Evolutionary conservation across 1,140 invertebrate genomes (phyloP).

Genomic region (Zelostemma sp.): DNA sequence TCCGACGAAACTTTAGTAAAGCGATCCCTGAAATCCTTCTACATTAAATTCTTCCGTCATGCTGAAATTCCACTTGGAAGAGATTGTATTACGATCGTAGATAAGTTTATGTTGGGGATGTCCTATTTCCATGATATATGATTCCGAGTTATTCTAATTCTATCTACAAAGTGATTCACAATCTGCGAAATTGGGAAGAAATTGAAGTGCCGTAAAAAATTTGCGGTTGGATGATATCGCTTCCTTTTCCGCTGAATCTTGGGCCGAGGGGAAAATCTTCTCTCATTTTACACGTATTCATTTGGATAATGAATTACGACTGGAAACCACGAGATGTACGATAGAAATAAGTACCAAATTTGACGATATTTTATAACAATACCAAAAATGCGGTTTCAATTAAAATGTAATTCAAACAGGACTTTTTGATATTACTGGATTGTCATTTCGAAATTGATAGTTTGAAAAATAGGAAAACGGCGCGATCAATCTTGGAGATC

Average conservation of each 20-base stretch:
- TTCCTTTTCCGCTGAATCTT: too few species aligned
- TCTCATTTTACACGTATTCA: too few species aligned
- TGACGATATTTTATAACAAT: too few species aligned
- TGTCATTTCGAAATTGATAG: too few species aligned
- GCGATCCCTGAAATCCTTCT: slow-evolving; percentile 26
- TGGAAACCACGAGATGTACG: too few species aligned
- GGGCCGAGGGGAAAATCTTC: too few species aligned
- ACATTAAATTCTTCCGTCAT: slow-evolving; percentile 29
- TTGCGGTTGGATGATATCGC: too few species aligned
- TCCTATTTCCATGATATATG: slow-evolving; percentile 22
- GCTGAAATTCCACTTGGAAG: slow-evolving; percentile 28
- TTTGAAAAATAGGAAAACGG: slow-evolving; percentile 10
- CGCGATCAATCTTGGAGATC: slow-evolving; percentile 24
- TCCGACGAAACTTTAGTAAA: slow-evolving; percentile 28
- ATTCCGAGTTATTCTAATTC: slow-evolving; percentile 20
- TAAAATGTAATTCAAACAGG: too few species aligned
- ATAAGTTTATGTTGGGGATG: slow-evolving; percentile 22
- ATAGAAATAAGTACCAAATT: too few species aligned
- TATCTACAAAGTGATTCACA: neutral
- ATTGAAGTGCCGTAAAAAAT: neutral
- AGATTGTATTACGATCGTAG: slow-evolving; percentile 31
- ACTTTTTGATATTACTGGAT: too few species aligned
- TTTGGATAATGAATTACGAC: too few species aligned
- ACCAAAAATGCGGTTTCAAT: too few species aligned
- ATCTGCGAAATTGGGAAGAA: neutral